These are phyloP conservation scores for Plebejus anna DNA, from an alignment of 2,888 invertebrate species.

Conservation along the genomic window DNA sequence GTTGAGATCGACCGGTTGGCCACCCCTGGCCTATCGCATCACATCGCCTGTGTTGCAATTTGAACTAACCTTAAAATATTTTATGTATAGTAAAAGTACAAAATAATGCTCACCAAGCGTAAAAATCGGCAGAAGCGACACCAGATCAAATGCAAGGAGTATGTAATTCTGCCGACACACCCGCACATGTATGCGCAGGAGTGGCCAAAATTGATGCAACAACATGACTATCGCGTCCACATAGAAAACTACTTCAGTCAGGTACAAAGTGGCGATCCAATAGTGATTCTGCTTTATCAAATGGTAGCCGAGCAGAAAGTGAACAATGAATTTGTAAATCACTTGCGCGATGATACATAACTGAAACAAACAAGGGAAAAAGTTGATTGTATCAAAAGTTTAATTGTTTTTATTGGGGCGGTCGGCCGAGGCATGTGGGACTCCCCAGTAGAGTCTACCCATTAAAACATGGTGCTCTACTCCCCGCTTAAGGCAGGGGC, in stretches of 20 bases:
- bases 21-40: too few relatives aligned
- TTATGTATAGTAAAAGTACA: neutral
- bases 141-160: slow-evolving; percentile 50
- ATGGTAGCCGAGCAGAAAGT: slow-evolving; percentile 56
- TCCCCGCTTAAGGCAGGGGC: too few relatives aligned
- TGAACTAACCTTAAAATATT: too few relatives aligned
- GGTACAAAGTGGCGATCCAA: slow-evolving; percentile 43
- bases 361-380: slow-evolving; percentile 40
- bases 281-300: slow-evolving; percentile 36
- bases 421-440: too few relatives aligned
- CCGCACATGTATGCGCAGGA: slow-evolving; percentile 54
- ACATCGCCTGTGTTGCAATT: too few relatives aligned
- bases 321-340: slow-evolving; percentile 51
- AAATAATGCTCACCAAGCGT: slow-evolving; percentile 52
- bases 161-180: slow-evolving; percentile 50
- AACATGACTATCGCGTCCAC: slow-evolving; percentile 53
- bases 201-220: slow-evolving; percentile 58
- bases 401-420: too few relatives aligned
- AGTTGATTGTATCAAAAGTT: too few relatives aligned
- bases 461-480: too few relatives aligned
- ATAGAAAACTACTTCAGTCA: slow-evolving; percentile 50
- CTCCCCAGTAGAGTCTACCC: too few relatives aligned
- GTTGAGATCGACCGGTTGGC: too few relatives aligned
- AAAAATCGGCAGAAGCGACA: slow-evolving; percentile 51
- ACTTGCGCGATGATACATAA: slow-evolving; percentile 47